Percentiles rank a stretch among this genome's conserved stretches.
These are phyloP conservation scores for Melanerpes formicivorus DNA, from an alignment of 2,113 vertebrate species.

Conservation along the genomic window DNA sequence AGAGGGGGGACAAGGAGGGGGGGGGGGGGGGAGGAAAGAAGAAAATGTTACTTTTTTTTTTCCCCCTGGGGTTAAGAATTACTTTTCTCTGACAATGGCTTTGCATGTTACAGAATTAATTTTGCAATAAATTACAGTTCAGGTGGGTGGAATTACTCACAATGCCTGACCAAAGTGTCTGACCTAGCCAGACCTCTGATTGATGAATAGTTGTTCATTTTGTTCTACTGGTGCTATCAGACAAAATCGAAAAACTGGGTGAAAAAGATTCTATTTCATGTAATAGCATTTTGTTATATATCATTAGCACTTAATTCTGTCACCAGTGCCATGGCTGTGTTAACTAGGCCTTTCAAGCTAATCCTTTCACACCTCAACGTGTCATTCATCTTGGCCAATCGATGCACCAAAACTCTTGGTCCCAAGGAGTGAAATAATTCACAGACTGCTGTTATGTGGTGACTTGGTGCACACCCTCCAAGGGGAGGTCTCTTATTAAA, in stretches of 20 bases:
- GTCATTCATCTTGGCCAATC: not conserved
- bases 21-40: not conserved
- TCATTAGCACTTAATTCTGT: conserved; percentile 54
- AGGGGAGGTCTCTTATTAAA: not conserved
- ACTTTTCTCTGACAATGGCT: conserved; percentile 45
- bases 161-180: conserved; percentile 55
- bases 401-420: not conserved
- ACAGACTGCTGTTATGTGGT: not conserved
- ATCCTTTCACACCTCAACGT: conserved; percentile 40
- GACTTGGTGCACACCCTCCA: not conserved
- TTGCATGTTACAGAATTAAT: conserved; percentile 56
- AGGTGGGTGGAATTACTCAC: conserved; percentile 54
- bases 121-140: conserved; percentile 54
- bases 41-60: not conserved
- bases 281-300: conserved; percentile 53
- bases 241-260: conserved; percentile 25
- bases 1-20: not conserved
- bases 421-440: not conserved
- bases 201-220: conserved; percentile 70
- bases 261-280: conserved; percentile 57
- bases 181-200: conserved; percentile 55
- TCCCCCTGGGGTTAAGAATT: conserved; percentile 28
- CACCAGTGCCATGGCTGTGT: conserved; percentile 20
- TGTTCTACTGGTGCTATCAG: conserved; percentile 19
- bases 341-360: conserved; percentile 54